Percentiles rank a stretch among this genome's conserved stretches.
Evolutionary conservation across 2,888 invertebrate species (phyloP).

Genomic region (Drosophila meridiana): DNA sequence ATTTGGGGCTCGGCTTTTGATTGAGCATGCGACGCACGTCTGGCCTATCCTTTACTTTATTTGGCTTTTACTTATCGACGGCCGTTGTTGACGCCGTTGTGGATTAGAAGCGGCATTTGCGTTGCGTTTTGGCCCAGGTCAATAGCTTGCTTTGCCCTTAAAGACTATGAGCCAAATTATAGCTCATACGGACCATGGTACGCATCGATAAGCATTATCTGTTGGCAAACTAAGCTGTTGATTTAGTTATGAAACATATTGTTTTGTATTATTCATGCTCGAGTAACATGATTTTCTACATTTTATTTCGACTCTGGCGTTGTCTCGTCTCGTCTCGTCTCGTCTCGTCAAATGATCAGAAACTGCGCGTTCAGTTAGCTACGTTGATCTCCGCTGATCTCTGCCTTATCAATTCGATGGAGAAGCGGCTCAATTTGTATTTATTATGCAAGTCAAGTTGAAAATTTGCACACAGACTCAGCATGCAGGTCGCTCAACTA

Average conservation of each 20-base stretch:
- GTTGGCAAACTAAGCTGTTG: neutral
- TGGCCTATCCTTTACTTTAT: constrained; percentile 47
- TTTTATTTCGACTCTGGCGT: constrained; percentile 4
- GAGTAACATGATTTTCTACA: constrained; percentile 20
- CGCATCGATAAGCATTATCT: neutral
- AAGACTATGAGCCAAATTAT: constrained; percentile 2
- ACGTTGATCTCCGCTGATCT: constrained; percentile 60
- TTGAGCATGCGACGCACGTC: constrained; percentile 59
- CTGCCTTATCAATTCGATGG: constrained; percentile 43
- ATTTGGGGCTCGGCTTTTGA: neutral
- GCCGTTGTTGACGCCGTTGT: constrained; percentile 24
- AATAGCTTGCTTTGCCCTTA: constrained; percentile 13
- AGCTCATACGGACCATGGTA: constrained; percentile 32
- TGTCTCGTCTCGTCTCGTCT: constrained; percentile 7
- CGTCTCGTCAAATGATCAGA: constrained; percentile 47
- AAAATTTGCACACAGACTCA: constrained; percentile 49
- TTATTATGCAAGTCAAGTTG: constrained; percentile 65
- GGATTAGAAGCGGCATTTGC: constrained; percentile 54
- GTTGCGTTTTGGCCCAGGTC: constrained; percentile 9
- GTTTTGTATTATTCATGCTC: constrained; percentile 11
- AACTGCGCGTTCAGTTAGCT: constrained; percentile 54
- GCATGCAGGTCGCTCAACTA: constrained; percentile 2
- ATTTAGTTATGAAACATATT: constrained; percentile 20
- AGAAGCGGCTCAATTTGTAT: constrained; percentile 58
- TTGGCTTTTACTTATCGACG: constrained; percentile 3